Conservation (phyloP, 2,797 vertebrate species). For the Enteromius argenteus region DNA sequence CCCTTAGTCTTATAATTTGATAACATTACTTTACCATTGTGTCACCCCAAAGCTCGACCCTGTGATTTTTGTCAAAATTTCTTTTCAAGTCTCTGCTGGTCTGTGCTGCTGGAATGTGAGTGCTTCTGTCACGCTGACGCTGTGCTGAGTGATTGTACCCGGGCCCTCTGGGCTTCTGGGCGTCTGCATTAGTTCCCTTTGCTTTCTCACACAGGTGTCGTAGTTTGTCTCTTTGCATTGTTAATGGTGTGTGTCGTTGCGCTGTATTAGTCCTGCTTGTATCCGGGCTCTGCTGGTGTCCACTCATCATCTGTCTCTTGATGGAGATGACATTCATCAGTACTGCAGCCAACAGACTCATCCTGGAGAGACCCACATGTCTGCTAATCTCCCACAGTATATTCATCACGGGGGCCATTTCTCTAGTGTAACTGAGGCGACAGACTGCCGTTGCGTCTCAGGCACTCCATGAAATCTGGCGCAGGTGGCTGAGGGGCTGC, state of each 20-base stretch:
- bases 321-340: constrained; percentile 22
- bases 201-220: constrained; percentile 11
- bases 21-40: background rate
- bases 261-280: background rate
- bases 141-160: background rate
- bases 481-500: background rate
- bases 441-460: background rate
- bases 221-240: constrained; percentile 1
- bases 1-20: background rate
- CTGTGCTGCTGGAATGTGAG: constrained; percentile 4
- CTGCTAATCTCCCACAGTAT: background rate
- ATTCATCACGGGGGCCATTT: constrained; percentile 2
- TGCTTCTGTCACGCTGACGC: background rate
- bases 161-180: background rate
- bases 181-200: background rate
- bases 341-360: background rate
- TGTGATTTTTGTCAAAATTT: background rate
- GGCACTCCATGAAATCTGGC: constrained; percentile 7
- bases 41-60: background rate
- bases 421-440: background rate
- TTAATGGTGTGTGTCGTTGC: constrained; percentile 10
- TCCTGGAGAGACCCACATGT: background rate
- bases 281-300: background rate
- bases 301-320: constrained; percentile 20
- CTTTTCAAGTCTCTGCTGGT: background rate